Evolutionary conservation across 1,140 invertebrate species (phyloP).

Genomic region (Procambarus virginalis): DNA sequence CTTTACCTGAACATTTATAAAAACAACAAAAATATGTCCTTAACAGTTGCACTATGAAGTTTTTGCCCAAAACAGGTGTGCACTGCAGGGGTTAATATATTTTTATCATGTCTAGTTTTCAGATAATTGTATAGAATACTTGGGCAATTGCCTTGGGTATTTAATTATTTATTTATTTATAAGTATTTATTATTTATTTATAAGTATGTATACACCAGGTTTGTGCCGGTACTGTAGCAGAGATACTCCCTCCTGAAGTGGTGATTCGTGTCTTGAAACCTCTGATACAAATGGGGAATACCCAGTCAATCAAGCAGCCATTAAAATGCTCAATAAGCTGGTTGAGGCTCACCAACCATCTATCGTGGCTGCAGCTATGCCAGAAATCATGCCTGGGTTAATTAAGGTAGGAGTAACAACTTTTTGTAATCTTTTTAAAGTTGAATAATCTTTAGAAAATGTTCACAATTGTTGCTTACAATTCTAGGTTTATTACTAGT

Average conservation of each 20-base stretch:
- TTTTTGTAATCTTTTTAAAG: neutral
- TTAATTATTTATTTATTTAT: no score
- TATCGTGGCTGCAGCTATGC: slow-evolving; percentile 82
- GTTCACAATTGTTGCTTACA: neutral
- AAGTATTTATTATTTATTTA: no score
- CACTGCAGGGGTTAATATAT: no score
- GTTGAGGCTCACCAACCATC: slow-evolving; percentile 78
- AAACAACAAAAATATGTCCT: no score
- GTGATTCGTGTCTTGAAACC: slow-evolving; percentile 83
- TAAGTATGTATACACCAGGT: slow-evolving; percentile 73
- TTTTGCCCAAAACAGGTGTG: no score
- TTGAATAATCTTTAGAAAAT: neutral
- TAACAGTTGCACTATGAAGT: no score
- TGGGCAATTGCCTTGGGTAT: no score
- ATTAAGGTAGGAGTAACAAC: slow-evolving; percentile 80
- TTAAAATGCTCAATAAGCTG: slow-evolving; percentile 93
- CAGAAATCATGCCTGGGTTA: slow-evolving; percentile 89
- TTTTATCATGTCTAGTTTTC: no score
- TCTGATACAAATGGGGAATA: slow-evolving; percentile 88
- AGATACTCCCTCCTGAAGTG: slow-evolving; percentile 82
- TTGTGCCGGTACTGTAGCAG: slow-evolving; percentile 83
- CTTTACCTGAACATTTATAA: no score
- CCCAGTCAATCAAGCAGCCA: slow-evolving; percentile 90
- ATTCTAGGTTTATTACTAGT: no score
- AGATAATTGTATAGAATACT: no score